phyloP scores from a whole-genome alignment of 2,888 invertebrate species.

The Chorisops tibialis region DNA sequence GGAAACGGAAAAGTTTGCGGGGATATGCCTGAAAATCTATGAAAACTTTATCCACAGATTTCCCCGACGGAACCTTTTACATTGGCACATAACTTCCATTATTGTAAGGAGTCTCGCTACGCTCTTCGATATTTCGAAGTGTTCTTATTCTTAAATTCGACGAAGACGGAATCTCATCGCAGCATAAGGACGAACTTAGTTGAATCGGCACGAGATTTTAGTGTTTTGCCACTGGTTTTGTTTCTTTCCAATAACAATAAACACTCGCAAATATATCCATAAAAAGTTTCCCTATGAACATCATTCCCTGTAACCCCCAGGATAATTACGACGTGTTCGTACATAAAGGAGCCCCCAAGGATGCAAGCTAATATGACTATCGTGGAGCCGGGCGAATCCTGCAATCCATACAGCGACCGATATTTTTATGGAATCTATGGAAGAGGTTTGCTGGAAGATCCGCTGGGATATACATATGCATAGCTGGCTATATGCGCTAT shows the following conservation, averaged over 20 bases:
- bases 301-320: background rate
- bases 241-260: conserved; percentile 26
- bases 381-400: background rate
- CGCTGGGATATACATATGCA: too few relatives aligned
- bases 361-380: background rate
- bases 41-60: conserved; percentile 14
- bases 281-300: conserved; percentile 28
- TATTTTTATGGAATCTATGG: too few relatives aligned
- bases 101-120: background rate
- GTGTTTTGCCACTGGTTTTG: conserved; percentile 4
- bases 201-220: background rate
- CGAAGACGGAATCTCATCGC: too few relatives aligned
- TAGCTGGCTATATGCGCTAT: background rate
- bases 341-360: conserved; percentile 1
- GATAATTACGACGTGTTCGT: conserved; percentile 26
- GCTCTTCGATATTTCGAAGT: background rate
- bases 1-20: background rate
- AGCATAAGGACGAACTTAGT: too few relatives aligned
- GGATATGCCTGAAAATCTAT: conserved; percentile 6
- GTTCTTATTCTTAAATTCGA: too few relatives aligned
- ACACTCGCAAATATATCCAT: conserved; percentile 19
- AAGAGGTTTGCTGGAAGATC: too few relatives aligned
- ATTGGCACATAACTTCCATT: too few relatives aligned
- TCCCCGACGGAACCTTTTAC: background rate
- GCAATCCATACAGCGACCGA: too few relatives aligned